These are phyloP conservation scores for Ormyrus nitidulus DNA, from an alignment of 2,888 invertebrate species.

Conservation along the genomic window DNA sequence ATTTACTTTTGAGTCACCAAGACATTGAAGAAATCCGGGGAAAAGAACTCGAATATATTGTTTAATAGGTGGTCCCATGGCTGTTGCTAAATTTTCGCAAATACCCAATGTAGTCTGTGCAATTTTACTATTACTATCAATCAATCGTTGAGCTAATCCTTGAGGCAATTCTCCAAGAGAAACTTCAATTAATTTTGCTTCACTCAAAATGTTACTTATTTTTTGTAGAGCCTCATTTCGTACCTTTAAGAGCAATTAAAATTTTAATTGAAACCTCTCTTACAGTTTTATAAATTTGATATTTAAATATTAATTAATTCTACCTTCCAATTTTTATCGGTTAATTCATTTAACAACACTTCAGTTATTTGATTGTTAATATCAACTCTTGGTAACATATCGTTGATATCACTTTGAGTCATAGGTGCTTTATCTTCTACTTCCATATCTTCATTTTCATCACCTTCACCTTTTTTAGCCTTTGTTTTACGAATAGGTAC, in stretches of 20 bases:
- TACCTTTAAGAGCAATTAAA: conserved; percentile 62
- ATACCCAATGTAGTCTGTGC: conserved; percentile 89
- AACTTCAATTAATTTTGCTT: conserved; percentile 88
- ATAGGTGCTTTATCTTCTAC: conserved; percentile 76
- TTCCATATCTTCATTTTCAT: conserved; percentile 76
- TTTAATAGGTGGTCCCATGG: conserved; percentile 89
- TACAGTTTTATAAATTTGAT: not conserved
- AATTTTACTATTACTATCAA: conserved; percentile 95
- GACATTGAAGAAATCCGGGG: conserved; percentile 85
- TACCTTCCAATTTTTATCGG: conserved; percentile 96
- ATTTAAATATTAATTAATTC: conserved; percentile 25
- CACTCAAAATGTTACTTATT: conserved; percentile 83
- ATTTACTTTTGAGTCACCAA: conserved; percentile 84
- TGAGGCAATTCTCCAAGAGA: conserved; percentile 90
- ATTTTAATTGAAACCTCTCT: not conserved
- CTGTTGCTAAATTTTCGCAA: conserved; percentile 87
- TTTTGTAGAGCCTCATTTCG: conserved; percentile 78
- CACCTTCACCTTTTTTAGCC: conserved; percentile 70
- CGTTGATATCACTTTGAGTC: conserved; percentile 77
- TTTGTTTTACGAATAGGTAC: conserved; percentile 65
- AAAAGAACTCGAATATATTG: conserved; percentile 88
- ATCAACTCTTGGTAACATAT: conserved; percentile 86
- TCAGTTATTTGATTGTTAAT: conserved; percentile 90
- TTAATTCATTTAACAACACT: conserved; percentile 85
- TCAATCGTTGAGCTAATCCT: conserved; percentile 85